Evolutionary conservation across 2,888 invertebrate species (phyloP).

Genomic region (Euphydryas editha): DNA sequence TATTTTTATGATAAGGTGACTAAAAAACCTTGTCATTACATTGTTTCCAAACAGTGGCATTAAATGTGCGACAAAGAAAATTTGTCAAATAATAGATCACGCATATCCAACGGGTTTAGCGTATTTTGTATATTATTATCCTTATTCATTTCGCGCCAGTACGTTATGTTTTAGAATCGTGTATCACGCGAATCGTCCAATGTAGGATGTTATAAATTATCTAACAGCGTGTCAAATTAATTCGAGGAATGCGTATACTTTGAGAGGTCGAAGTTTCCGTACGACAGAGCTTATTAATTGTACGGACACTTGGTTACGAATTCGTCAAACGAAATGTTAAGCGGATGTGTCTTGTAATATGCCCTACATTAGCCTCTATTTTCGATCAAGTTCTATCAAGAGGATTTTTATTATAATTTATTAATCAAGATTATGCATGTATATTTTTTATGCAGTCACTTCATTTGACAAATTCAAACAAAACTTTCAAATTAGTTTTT

Average conservation of each 20-base stretch:
- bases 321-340: constrained; percentile 61
- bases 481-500: too few relatives aligned
- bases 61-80: background rate
- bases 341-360: constrained; percentile 39
- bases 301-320: constrained; percentile 71
- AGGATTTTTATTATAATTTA: too few relatives aligned
- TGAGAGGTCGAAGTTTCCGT: constrained; percentile 72
- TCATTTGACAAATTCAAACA: background rate
- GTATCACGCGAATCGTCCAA: constrained; percentile 59
- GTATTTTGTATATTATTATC: constrained; percentile 45
- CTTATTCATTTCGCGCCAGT: constrained; percentile 43
- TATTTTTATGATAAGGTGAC: background rate
- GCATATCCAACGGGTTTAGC: constrained; percentile 34
- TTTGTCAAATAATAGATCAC: constrained; percentile 35
- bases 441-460: background rate
- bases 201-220: constrained; percentile 83
- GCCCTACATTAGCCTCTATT: constrained; percentile 40
- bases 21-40: background rate
- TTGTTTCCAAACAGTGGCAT: too few relatives aligned
- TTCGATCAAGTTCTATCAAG: too few relatives aligned
- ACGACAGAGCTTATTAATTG: constrained; percentile 72
- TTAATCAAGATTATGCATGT: background rate
- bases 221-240: constrained; percentile 82
- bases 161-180: constrained; percentile 46
- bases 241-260: constrained; percentile 74